phyloP scores from a whole-genome alignment of 2,113 vertebrate genomes.

The Dascyllus trimaculatus region DNA sequence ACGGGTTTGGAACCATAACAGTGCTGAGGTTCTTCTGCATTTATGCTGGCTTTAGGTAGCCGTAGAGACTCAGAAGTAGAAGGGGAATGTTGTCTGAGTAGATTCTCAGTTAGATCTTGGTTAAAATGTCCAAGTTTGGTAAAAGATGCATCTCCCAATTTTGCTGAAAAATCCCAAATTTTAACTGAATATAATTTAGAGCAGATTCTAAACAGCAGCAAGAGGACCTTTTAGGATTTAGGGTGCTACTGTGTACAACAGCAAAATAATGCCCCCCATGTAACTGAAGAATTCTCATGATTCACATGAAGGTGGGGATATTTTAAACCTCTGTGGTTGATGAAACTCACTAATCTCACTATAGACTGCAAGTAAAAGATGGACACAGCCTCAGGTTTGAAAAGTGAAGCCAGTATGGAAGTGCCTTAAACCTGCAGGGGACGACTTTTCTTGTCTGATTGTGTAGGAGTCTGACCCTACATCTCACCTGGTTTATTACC shows the following conservation, averaged over 20 bases:
- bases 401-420: no score
- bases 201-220: not conserved
- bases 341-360: not conserved
- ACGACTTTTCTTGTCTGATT: no score
- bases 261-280: not conserved
- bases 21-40: slow-evolving; percentile 3
- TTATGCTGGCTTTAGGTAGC: slow-evolving; percentile 21
- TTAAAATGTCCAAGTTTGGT: not conserved
- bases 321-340: not conserved
- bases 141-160: not conserved
- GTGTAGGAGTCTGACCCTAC: no score
- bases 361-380: no score
- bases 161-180: not conserved
- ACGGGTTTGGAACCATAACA: slow-evolving; percentile 30
- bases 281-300: not conserved
- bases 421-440: no score
- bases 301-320: not conserved
- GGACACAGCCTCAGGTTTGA: no score
- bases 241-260: not conserved
- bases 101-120: no score
- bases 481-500: no score
- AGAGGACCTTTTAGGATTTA: not conserved
- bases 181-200: no score
- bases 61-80: not conserved
- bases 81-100: slow-evolving; percentile 14